These are phyloP conservation scores for Galerucella pusilla DNA, from an alignment of 2,888 invertebrate species.

Conservation along the genomic window DNA sequence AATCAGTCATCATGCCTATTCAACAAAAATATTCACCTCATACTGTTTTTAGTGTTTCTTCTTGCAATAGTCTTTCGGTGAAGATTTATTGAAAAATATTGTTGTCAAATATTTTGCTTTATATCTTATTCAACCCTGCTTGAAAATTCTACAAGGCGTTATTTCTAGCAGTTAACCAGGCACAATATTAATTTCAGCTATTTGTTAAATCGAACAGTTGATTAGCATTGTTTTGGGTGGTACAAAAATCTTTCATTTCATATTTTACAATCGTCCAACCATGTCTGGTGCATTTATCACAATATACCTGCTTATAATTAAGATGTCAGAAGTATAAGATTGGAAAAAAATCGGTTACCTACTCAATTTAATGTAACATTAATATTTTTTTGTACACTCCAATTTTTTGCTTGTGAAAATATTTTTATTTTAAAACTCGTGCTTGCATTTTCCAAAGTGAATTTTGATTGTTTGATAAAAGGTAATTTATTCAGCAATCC, in stretches of 20 bases:
- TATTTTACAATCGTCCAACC: slow-evolving; percentile 45
- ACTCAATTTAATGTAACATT: background rate
- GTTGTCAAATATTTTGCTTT: background rate
- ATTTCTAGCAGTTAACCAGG: slow-evolving; percentile 41
- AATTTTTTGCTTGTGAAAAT: background rate
- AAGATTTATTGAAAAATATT: background rate
- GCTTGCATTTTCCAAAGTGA: too few relatives aligned
- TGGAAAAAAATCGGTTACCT: background rate
- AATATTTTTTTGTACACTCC: background rate
- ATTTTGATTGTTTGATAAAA: too few relatives aligned
- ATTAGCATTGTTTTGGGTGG: slow-evolving; percentile 55
- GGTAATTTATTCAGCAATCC: too few relatives aligned
- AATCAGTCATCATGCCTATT: too few relatives aligned
- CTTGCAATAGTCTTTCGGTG: too few relatives aligned
- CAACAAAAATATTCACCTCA: too few relatives aligned
- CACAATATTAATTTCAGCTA: slow-evolving; percentile 52
- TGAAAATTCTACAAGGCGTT: slow-evolving; percentile 38
- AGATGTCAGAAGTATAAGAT: slow-evolving; percentile 48
- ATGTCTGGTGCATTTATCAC: slow-evolving; percentile 53
- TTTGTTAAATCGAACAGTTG: slow-evolving; percentile 53
- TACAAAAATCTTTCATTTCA: slow-evolving; percentile 46
- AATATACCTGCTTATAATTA: slow-evolving; percentile 53
- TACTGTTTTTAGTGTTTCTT: too few relatives aligned
- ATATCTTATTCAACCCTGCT: background rate
- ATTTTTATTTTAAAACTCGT: too few relatives aligned